Percentiles rank a stretch among this genome's conserved stretches.
Evolutionary conservation across 1,140 invertebrate species (phyloP).

Genomic region (Acromyrmex charruanus): DNA sequence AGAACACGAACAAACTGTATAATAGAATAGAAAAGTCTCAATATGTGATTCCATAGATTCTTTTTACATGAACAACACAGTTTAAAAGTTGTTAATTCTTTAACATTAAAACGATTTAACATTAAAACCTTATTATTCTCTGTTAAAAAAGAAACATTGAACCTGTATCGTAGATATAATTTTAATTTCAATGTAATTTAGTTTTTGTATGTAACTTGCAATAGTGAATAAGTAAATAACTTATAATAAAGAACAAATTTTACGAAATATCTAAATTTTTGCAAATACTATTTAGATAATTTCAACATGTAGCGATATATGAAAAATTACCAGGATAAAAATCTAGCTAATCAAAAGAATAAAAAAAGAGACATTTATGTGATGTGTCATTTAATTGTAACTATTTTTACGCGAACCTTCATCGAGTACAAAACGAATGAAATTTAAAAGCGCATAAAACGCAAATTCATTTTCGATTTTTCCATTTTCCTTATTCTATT

Average conservation of each 20-base stretch:
- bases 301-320: not conserved
- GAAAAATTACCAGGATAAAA: not conserved
- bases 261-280: conserved; percentile 5
- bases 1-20: not conserved
- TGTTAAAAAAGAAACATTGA: not conserved
- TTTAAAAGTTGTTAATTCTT: not conserved
- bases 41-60: not conserved
- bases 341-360: not conserved
- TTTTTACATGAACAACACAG: not conserved
- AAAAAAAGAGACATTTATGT: conserved; percentile 8
- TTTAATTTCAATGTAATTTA: conserved; percentile 6
- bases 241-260: not conserved
- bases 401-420: not conserved
- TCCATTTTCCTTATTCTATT: not conserved
- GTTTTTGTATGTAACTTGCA: not conserved
- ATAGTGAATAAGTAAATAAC: not conserved
- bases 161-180: not conserved
- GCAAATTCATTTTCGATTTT: not conserved
- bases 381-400: conserved; percentile 5
- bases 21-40: not conserved
- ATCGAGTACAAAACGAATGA: not conserved
- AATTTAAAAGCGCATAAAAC: conserved; percentile 29
- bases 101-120: not conserved
- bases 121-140: not conserved
- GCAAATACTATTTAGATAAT: not conserved